Evolutionary conservation across 1,140 invertebrate species (phyloP), one percentile per base, ranked within the genome.

Genomic region (Radopholus similis): DNA sequence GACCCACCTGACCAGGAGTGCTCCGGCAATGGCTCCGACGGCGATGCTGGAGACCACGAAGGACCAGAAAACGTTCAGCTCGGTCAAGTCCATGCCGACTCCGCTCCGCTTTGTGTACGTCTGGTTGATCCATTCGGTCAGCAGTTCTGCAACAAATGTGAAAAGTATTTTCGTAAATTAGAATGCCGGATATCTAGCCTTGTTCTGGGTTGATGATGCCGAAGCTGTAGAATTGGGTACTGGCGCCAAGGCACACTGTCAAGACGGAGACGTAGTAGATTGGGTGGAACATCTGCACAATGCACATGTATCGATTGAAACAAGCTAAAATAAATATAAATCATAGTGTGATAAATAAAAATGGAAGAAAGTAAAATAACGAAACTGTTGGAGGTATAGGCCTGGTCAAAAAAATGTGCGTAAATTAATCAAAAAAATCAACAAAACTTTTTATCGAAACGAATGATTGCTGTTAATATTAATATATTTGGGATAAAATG

Each of bases 11-110:
- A 72, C 84, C 4, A 80, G 53, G 1, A 84, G 66, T 0, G 84
- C 84, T 6, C 85, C 85, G 6, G 82, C 42, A 70, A 85, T 83
- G 2, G 85, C 85, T 4, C 85, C 85, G 11, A 85, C 77, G 35
- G 84, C 84, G 66, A 85, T 84, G 28, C 82, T 82, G 0, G 84
- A 81, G 21, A 86, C 85, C 1, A 83, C 77, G 32, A 85, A 69
- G 1, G 84, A 83, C 76, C 80, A 86, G 6, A 83, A 73, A 26
- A 83, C 71, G 11, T 82, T 81, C 6, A 80, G 44, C 3, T 73
- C 32, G 1, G 74, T 74, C 40, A 70, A 18, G 15, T 38, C 51
- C 26, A 76, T 26, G 0, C 66, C 69, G n/a, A 28, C 23, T 5
- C 62, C 69, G 63, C 66, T 42, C 11, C 60, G 47, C 44, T 66